A percentile compares a stretch with the other conserved stretches of the same genome.
These are phyloP conservation scores for Acanthis flammea DNA, from an alignment of 2,797 vertebrate genomes.

Conservation along the genomic window DNA sequence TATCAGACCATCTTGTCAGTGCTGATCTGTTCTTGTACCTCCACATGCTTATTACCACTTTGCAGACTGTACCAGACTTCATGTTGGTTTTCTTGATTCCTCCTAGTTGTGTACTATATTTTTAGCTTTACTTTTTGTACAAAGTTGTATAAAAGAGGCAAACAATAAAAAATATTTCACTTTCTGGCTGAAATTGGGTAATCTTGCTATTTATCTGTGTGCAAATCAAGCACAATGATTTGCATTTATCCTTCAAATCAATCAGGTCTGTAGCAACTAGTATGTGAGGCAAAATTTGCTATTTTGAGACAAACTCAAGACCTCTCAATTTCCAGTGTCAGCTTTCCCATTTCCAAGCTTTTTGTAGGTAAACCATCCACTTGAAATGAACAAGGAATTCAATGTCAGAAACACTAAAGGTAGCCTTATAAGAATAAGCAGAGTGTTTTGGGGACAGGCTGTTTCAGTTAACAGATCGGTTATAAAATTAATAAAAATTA, in stretches of 20 bases:
- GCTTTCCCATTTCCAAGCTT: neutral
- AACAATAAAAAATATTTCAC: neutral
- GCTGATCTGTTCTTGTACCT: neutral
- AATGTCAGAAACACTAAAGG: neutral
- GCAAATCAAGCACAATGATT: neutral
- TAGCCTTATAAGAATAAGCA: neutral
- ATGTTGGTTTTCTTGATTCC: neutral
- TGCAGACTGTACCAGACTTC: fast-evolving
- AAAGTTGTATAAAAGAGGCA: neutral
- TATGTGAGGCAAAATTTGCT: neutral
- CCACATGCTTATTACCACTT: neutral
- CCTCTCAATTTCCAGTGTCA: neutral
- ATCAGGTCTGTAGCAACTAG: neutral
- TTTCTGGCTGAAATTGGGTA: neutral
- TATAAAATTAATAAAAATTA: neutral
- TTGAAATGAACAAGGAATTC: neutral
- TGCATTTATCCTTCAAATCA: neutral
- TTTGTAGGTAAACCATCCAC: neutral
- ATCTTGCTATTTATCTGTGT: neutral
- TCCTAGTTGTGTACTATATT: neutral
- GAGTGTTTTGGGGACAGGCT: neutral
- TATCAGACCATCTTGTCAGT: fast-evolving
- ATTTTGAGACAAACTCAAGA: neutral
- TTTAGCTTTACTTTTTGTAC: neutral
- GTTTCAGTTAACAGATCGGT: neutral